Evolutionary conservation across 2,113 vertebrate species (phyloP).

Genomic region (Meles meles): DNA sequence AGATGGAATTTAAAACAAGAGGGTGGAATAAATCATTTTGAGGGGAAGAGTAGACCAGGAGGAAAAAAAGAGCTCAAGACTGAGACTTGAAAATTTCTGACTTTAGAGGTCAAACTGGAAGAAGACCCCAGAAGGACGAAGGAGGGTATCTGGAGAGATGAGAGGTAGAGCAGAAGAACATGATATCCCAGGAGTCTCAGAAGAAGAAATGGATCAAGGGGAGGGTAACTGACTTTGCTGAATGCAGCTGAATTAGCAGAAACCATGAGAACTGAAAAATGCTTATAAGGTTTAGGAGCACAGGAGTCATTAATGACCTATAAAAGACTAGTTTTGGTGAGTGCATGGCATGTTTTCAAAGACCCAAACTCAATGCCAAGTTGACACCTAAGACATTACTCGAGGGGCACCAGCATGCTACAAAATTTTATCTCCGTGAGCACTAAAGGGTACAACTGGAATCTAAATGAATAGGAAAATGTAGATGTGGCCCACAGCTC

Average conservation of each 20-base stretch:
- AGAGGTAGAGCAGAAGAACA: not conserved
- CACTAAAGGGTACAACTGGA: not conserved
- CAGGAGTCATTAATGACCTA: not conserved
- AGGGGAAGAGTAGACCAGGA: not conserved
- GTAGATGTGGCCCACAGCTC: not conserved
- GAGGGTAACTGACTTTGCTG: not conserved
- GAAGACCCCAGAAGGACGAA: not conserved
- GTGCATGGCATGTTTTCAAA: not conserved
- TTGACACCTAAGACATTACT: not conserved
- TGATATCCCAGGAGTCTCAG: not conserved
- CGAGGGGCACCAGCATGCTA: no score
- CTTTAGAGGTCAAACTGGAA: not conserved
- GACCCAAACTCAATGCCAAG: not conserved
- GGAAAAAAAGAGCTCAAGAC: not conserved
- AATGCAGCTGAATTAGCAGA: not conserved
- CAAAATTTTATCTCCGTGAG: not conserved
- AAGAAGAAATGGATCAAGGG: not conserved
- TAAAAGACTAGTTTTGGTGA: not conserved
- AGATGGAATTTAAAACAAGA: not conserved
- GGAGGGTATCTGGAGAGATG: not conserved
- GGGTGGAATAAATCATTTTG: not conserved
- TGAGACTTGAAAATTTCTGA: not conserved
- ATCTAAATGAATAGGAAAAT: not conserved
- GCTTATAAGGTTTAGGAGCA: not conserved
- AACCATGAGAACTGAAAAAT: not conserved